Evolutionary conservation across 2,113 vertebrate genomes (phyloP).

Genomic region (Irena cyanogastra): DNA sequence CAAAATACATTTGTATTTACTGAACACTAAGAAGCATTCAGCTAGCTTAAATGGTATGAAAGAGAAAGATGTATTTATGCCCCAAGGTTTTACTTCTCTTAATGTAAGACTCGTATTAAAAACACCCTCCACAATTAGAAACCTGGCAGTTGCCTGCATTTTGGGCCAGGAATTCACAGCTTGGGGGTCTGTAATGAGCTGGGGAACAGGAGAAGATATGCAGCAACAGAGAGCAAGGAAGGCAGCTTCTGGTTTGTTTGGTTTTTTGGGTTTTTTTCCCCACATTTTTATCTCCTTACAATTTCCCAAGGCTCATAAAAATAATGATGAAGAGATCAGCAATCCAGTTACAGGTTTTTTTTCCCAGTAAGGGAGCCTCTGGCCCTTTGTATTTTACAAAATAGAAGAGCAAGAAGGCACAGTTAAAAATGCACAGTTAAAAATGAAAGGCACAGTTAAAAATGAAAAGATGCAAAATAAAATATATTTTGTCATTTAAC

Average conservation of each 20-base stretch:
- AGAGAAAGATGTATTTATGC: neutral
- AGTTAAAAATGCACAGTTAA: no score
- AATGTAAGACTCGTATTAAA: neutral
- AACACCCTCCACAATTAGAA: neutral
- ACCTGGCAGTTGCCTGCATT: neutral
- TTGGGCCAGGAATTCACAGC: neutral
- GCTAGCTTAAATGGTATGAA: neutral
- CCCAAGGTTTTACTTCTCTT: neutral
- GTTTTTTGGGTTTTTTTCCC: no score
- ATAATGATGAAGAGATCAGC: neutral
- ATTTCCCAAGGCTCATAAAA: neutral
- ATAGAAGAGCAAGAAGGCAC: neutral
- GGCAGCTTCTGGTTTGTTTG: no score
- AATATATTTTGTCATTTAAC: neutral
- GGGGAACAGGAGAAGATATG: neutral
- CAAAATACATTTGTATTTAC: neutral
- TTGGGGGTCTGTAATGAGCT: neutral
- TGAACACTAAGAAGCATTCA: neutral
- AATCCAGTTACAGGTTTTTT: neutral
- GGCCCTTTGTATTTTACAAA: neutral
- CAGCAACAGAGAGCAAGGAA: neutral
- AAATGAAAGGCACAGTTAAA: neutral
- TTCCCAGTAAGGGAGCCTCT: neutral
- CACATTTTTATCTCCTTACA: neutral
- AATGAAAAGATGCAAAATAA: neutral